These are phyloP conservation scores for Polypterus senegalus DNA, from an alignment of 2,113 vertebrate genomes.

Conservation along the genomic window DNA sequence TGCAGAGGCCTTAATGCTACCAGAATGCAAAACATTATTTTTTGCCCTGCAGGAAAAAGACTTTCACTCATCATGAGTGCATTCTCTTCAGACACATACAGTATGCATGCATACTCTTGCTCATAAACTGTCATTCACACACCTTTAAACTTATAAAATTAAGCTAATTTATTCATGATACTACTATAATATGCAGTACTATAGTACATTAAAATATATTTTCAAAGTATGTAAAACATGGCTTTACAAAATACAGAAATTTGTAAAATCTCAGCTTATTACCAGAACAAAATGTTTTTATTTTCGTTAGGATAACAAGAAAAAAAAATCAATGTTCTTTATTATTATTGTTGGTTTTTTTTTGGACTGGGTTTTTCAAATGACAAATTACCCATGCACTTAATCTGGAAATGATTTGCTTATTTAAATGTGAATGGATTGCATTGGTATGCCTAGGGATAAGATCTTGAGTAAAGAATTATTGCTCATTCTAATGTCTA, in stretches of 20 bases:
- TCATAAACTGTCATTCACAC: too few relatives aligned
- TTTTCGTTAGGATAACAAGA: constrained; percentile 38
- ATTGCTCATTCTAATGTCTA: too few relatives aligned
- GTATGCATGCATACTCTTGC: too few relatives aligned
- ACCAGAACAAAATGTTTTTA: constrained; percentile 29
- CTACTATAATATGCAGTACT: too few relatives aligned
- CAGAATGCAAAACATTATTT: background rate
- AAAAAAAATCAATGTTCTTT: constrained; percentile 31
- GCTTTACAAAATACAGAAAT: too few relatives aligned
- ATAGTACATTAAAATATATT: too few relatives aligned
- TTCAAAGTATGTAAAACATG: too few relatives aligned
- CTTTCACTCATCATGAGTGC: background rate
- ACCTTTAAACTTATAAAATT: too few relatives aligned
- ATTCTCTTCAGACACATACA: background rate
- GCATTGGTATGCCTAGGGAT: background rate
- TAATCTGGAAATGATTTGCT: constrained; percentile 26
- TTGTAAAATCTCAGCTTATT: constrained; percentile 22
- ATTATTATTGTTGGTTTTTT: constrained; percentile 23
- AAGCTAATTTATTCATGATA: too few relatives aligned
- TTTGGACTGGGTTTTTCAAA: constrained; percentile 29
- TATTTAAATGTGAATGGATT: constrained; percentile 33
- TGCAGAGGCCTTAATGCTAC: background rate
- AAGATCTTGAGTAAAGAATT: background rate
- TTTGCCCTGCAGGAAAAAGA: background rate
- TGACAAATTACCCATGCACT: constrained; percentile 28